Evolutionary conservation across 2,113 vertebrate species (phyloP), one percentile per base, ranked within the genome.

Genomic region (Scomber colias): DNA sequence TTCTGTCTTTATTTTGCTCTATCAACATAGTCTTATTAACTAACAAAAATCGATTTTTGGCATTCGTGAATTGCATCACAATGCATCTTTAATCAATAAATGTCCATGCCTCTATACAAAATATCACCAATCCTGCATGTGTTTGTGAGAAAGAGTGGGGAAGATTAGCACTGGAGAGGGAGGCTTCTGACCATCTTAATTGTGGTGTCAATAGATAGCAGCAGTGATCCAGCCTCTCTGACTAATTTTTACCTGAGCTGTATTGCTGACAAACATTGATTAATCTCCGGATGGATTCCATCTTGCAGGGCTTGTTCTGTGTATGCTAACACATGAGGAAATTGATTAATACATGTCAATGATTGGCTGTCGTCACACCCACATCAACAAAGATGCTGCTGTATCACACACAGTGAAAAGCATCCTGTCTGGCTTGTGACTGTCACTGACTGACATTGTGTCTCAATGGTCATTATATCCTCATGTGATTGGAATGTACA

Each of bases 341-440:
- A 80, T 44, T 35, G 31, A 85, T 72, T 63, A n/a, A 48, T 75
- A 24, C 19, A 67, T 60, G 7, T 19, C 40, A 57, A 14, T 66
- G 35, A 73, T 53, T 72, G 49, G 21, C 12, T 54, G 68, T 11
- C 35, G 35, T 56, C 54, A 59, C n/a, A 1, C 17, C 16, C n/a
- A 31, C 53, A 31, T 44, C 62, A 56, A 59, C 67, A 78, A 53
- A 68, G 24, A 35, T 30, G 1, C 50, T 0, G 1, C 56, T 79
- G 54, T 67, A 15, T 76, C 13, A 60, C 59, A 35, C 44, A 51
- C 61, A 21, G 49, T 81, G 51, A 77, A 51, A 68, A 74, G 45
- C 75, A 30, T 79, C 17, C 66, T 65, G 71, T 64, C 64, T 66
- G 31, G 15, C n/a, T 24, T 14, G 27, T 62, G 66, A 64, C 53